Conservation (phyloP, 2,797 vertebrate genomes). For the Podargus strigoides region DNA sequence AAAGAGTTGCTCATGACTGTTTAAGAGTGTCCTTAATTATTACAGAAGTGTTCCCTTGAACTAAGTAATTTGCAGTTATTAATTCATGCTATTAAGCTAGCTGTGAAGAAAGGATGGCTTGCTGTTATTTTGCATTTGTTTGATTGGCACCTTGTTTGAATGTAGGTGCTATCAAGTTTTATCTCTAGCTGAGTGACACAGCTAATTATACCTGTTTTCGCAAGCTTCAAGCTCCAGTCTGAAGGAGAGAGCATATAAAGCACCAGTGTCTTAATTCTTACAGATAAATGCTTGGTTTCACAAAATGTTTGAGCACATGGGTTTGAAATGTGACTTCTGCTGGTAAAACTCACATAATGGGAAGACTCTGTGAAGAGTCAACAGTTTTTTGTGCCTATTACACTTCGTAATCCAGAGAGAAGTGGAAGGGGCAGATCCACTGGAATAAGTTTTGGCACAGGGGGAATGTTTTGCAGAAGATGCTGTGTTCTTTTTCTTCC, state of each 20-base stretch:
- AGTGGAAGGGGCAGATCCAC: background rate
- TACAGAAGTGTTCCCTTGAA: background rate
- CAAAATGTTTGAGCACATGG: background rate
- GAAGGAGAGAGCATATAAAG: background rate
- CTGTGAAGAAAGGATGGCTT: background rate
- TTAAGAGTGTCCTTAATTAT: slow-evolving; percentile 1
- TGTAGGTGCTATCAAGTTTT: slow-evolving; percentile 19
- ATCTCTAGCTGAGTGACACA: background rate
- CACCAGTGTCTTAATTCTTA: background rate
- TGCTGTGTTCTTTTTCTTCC: background rate
- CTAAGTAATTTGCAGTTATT: background rate
- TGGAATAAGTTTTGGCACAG: background rate
- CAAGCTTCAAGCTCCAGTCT: background rate
- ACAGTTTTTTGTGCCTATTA: background rate
- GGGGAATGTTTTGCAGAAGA: background rate
- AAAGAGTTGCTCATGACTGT: background rate
- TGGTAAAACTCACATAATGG: background rate
- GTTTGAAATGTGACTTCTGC: slow-evolving; percentile 3
- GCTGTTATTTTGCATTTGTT: background rate
- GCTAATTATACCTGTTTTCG: slow-evolving; percentile 37
- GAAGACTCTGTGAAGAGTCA: background rate
- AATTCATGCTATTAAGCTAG: slow-evolving; percentile 2
- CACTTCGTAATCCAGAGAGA: background rate
- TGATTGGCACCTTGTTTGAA: slow-evolving; percentile 19
- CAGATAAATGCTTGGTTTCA: background rate